Evolutionary conservation across 1,140 invertebrate species (phyloP).

Genomic region (Thrips palmi): DNA sequence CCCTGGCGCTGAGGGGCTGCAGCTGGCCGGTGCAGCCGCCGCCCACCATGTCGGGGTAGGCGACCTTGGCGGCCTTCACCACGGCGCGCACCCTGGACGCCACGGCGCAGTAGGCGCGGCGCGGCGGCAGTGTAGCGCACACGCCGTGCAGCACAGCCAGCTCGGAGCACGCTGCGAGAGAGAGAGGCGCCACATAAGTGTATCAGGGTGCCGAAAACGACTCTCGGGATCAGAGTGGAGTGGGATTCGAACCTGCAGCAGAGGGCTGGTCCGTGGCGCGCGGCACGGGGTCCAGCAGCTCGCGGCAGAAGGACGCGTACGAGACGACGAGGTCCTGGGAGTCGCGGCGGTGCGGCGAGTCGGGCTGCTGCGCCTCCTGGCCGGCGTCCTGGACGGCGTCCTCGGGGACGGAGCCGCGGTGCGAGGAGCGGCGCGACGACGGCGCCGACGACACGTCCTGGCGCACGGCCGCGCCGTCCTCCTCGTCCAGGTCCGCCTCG

Average conservation of each 20-base stretch:
- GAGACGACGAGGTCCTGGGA: too few species aligned
- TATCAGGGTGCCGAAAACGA: neutral
- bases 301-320: too few species aligned
- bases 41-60: slow-evolving; percentile 50
- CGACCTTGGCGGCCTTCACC: slow-evolving; percentile 50
- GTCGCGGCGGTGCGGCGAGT: neutral
- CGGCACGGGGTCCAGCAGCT: too few species aligned
- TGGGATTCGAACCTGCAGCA: neutral
- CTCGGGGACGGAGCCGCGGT: slow-evolving; percentile 1
- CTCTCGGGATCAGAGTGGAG: neutral
- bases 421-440: neutral
- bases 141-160: slow-evolving; percentile 2
- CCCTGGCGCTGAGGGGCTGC: slow-evolving; percentile 41
- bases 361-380: neutral
- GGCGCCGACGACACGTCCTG: too few species aligned
- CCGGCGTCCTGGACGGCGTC: neutral
- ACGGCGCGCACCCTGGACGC: slow-evolving; percentile 36
- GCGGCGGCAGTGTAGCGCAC: slow-evolving; percentile 7
- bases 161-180: neutral
- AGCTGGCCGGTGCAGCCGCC: slow-evolving; percentile 29
- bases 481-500: slow-evolving; percentile 13
- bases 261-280: neutral
- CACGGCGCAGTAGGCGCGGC: slow-evolving; percentile 22
- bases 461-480: too few species aligned
- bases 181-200: too few species aligned